Conservation (phyloP, 2,797 vertebrate species). For the Gambelia wislizenii region DNA sequence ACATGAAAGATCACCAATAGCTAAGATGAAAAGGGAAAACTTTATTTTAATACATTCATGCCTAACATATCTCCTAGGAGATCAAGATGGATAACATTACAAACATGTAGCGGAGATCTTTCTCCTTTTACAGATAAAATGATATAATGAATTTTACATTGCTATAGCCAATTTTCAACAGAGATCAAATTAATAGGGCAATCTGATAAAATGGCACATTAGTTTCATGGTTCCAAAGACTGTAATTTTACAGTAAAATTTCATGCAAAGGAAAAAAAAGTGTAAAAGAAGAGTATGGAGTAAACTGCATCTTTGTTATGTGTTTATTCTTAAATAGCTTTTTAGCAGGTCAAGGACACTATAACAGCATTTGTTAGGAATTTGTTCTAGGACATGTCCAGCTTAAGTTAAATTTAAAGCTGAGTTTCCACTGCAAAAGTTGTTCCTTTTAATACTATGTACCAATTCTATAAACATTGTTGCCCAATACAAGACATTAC, state of each 20-base stretch:
- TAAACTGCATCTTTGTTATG: background rate
- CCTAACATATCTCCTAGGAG: background rate
- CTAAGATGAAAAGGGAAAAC: background rate
- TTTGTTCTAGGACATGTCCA: constrained; percentile 29
- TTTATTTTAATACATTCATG: background rate
- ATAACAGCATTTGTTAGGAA: constrained; percentile 11
- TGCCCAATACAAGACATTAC: constrained; percentile 40
- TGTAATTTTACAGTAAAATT: background rate
- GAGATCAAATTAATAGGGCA: background rate
- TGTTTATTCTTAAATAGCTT: constrained; percentile 29
- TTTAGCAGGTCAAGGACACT: background rate
- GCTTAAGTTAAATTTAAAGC: constrained; percentile 73
- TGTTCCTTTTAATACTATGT: constrained; percentile 56
- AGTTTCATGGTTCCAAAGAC: background rate
- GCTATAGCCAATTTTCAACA: background rate
- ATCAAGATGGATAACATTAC: background rate
- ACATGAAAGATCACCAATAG: background rate
- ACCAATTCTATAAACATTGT: constrained; percentile 47
- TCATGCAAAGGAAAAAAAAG: background rate
- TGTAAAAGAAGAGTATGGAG: background rate
- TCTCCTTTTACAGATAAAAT: background rate
- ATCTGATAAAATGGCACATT: background rate
- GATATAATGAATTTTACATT: background rate
- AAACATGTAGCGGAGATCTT: background rate
- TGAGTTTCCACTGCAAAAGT: constrained; percentile 72